phyloP scores from a whole-genome alignment of 2,888 invertebrate species.

The Andrena minutula region DNA sequence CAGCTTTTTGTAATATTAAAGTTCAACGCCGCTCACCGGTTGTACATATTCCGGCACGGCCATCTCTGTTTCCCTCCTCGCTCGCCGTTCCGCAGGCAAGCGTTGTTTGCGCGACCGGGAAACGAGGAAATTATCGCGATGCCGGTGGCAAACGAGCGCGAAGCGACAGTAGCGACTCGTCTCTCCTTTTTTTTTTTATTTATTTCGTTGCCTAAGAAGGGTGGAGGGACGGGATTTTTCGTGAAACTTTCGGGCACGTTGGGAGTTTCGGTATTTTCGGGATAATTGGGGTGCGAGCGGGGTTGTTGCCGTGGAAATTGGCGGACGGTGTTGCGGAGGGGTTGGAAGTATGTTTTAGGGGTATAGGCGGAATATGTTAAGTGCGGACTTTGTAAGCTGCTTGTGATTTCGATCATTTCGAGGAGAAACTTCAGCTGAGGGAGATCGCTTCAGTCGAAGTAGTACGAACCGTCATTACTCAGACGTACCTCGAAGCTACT shows the following conservation, averaged over 20 bases:
- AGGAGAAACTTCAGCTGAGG: too few relatives aligned
- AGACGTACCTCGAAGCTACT: too few relatives aligned
- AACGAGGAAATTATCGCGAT: slow-evolving; percentile 59
- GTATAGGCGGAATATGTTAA: too few relatives aligned
- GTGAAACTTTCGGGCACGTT: neutral
- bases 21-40: slow-evolving; percentile 71
- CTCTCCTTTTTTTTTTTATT: neutral
- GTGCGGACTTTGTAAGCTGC: too few relatives aligned
- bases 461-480: too few relatives aligned
- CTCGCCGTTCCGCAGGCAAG: slow-evolving; percentile 24
- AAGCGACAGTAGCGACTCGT: slow-evolving; percentile 13
- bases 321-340: neutral
- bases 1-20: slow-evolving; percentile 82
- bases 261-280: neutral
- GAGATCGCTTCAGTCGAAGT: too few relatives aligned
- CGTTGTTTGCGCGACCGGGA: slow-evolving; percentile 52
- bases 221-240: neutral
- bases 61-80: neutral
- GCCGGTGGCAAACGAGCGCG: slow-evolving; percentile 39
- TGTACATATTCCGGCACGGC: slow-evolving; percentile 59
- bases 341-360: neutral
- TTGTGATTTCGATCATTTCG: too few relatives aligned
- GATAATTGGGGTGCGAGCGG: neutral
- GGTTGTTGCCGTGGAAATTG: neutral
- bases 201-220: neutral